phyloP scores from a whole-genome alignment of 2,113 vertebrate genomes.

The Sceloporus undulatus region DNA sequence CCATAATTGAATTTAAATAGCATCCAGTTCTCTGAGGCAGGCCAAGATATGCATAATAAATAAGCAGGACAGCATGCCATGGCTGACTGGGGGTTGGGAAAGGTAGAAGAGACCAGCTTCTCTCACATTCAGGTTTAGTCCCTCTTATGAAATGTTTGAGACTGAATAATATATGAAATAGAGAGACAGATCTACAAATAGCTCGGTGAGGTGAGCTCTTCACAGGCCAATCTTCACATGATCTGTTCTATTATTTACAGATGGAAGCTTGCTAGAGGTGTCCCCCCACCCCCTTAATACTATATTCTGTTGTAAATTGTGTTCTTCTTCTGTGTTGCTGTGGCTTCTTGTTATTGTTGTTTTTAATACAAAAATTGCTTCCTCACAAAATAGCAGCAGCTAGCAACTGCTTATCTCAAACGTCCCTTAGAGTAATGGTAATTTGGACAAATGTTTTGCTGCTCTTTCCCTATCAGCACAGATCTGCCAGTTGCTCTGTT shows the following conservation, averaged over 20 bases:
- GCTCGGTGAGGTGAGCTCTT: neutral
- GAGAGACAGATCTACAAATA: neutral
- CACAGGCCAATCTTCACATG: neutral
- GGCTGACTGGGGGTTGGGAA: neutral
- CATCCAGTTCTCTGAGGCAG: conserved; percentile 58
- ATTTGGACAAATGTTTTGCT: conserved; percentile 9
- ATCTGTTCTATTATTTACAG: conserved; percentile 29
- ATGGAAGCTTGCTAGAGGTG: neutral
- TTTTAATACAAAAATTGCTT: conserved; percentile 22
- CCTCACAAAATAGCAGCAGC: conserved; percentile 7
- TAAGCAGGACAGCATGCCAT: neutral
- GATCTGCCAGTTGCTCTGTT: neutral
- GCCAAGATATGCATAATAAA: conserved; percentile 62
- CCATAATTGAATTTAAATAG: conserved; percentile 73
- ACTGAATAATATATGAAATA: conserved; percentile 11
- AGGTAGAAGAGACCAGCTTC: neutral
- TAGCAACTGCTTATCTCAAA: neutral
- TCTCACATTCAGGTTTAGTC: neutral
- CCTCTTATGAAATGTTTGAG: neutral
- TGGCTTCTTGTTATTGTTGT: neutral
- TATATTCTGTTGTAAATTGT: neutral
- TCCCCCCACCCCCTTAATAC: neutral
- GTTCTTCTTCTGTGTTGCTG: neutral
- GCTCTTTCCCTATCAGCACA: neutral
- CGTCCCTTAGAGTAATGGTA: neutral